Base-by-base conservation (phyloP, 2,113 vertebrate genomes). In the Scolopax mira region DNA sequence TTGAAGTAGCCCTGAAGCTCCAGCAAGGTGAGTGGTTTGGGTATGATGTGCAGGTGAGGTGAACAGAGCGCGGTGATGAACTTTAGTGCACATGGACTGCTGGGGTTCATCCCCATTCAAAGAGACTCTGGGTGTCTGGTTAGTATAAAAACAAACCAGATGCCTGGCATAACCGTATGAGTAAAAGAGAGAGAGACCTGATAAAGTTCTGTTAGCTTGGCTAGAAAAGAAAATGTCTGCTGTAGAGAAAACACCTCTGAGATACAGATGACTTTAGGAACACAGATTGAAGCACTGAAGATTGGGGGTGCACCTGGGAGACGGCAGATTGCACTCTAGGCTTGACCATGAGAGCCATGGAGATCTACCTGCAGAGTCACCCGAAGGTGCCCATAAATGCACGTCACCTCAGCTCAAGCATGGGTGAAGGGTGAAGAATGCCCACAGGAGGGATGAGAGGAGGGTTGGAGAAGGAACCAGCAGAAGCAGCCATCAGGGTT, bases 31-130 rank as follows among this genome's bases (percentile, higher is more conserved):
- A 64, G 33, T 33, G 4, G 8, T 49, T 66, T 1, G 0, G 27
- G 61, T 67, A 52, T 1, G 1, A 30, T 1, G 3, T 39, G 37
- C 0, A 1, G 16, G 18, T 44, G n/a, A 23, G 33, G 7, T 44
- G 17, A 27, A n/a, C 1, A 7, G 48, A 35, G n/a, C 0, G 5
- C 5, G 6, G 7, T 3, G 3, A 72, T 60, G 46, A 67, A 69
- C 49, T 75, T 79, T 64, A 30, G 39, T 73, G 60, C 33, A n/a
- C 17, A 12, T 0, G 0, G 11, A 51, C 44, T 67, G 37, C 25
- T 72, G 44, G 58, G 24, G 12, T 44, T 58, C 64, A 64, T 44
- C n/a, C 3, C 17, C 28, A 37, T 44, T 67, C 57, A 58, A 9
- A 49, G 39, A 62, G n/a, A 27, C 28, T 49, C 46, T 54, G 39